phyloP scores from a whole-genome alignment of 2,888 invertebrate species.

The Aelia acuminata region DNA sequence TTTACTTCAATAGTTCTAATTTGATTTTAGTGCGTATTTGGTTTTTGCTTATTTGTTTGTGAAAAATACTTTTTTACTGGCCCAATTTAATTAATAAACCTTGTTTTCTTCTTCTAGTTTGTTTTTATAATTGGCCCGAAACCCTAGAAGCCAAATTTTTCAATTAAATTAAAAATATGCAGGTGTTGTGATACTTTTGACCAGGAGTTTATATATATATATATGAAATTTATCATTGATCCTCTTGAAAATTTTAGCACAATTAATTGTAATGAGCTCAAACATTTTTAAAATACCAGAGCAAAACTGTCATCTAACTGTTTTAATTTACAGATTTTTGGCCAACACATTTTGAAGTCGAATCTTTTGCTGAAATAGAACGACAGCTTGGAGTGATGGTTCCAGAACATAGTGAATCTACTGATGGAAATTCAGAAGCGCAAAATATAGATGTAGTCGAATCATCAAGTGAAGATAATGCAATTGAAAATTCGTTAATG shows the following conservation, averaged over 20 bases:
- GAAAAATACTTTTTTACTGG: no score
- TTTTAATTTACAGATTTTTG: not conserved
- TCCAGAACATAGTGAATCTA: not conserved
- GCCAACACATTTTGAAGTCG: not conserved
- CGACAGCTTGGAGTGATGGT: not conserved
- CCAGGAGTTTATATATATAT: no score
- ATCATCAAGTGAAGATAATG: not conserved
- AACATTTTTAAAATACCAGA: not conserved
- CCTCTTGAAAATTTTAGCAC: not conserved
- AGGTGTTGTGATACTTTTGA: no score
- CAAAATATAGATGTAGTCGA: not conserved
- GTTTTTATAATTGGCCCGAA: no score
- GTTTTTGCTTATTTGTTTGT: no score
- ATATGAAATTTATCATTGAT: not conserved
- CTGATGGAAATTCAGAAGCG: not conserved
- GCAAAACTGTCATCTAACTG: not conserved
- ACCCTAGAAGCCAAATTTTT: no score
- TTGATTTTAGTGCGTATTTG: no score
- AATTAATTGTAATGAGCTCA: not conserved
- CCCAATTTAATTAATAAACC: no score
- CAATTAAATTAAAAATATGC: no score
- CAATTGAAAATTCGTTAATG: not conserved
- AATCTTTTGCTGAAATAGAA: not conserved
- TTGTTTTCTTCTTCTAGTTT: no score
- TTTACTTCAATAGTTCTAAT: no score